These are phyloP conservation scores for Pomatostomus ruficeps DNA, from an alignment of 2,113 vertebrate genomes.

Conservation along the genomic window DNA sequence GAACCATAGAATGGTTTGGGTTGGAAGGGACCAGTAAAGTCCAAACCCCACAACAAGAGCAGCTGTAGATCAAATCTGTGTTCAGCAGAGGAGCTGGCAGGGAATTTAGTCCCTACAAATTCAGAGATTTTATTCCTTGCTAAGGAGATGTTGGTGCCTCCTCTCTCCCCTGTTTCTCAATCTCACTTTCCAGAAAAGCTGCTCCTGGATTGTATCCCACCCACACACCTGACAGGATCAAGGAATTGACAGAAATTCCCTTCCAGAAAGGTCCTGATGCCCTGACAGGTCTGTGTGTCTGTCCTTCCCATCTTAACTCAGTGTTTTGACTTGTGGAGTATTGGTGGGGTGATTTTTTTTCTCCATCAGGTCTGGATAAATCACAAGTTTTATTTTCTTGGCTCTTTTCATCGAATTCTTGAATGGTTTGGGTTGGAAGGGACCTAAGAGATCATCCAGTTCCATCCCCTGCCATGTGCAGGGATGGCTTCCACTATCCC, in stretches of 20 bases:
- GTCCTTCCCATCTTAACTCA: neutral
- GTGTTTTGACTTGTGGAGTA: neutral
- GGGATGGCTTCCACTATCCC: neutral
- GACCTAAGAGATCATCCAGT: neutral
- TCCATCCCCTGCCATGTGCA: neutral
- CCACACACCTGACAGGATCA: neutral
- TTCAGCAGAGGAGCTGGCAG: neutral
- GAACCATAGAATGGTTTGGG: neutral
- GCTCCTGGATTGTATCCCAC: neutral
- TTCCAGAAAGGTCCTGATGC: neutral
- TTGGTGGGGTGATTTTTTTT: neutral
- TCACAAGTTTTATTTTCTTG: neutral
- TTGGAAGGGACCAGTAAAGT: neutral
- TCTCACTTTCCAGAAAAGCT: neutral
- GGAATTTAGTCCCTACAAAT: neutral
- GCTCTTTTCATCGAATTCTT: neutral
- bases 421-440: neutral
- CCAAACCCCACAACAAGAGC: neutral
- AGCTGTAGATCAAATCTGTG: neutral
- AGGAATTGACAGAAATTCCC: neutral
- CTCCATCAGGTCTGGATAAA: neutral
- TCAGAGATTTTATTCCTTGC: neutral
- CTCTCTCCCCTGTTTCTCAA: neutral
- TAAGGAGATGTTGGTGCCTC: neutral
- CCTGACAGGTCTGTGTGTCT: fast-evolving